Evolutionary conservation across 2,797 vertebrate species (phyloP).

Genomic region (Eulemur mongoz): DNA sequence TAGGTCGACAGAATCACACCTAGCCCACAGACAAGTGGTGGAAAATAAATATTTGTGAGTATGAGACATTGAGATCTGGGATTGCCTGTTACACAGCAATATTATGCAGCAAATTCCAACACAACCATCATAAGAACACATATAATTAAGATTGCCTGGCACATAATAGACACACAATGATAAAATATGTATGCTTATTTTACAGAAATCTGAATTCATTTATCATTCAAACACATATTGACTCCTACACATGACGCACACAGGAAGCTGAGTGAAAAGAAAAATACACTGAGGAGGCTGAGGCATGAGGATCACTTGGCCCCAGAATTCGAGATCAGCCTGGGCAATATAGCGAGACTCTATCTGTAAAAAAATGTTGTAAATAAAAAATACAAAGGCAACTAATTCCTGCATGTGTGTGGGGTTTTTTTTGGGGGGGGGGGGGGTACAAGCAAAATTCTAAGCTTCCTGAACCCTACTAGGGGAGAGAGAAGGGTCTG

Average conservation of each 20-base stretch:
- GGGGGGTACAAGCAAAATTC: background rate
- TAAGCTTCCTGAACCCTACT: background rate
- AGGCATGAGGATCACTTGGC: background rate
- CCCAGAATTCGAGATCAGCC: background rate
- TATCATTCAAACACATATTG: background rate
- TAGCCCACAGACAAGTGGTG: background rate
- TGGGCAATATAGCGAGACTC: background rate
- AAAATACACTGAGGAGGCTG: background rate
- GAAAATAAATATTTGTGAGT: background rate
- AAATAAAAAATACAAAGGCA: background rate
- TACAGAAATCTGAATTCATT: background rate
- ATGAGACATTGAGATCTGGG: background rate
- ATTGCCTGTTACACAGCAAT: background rate
- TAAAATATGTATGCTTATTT: background rate
- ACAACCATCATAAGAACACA: background rate
- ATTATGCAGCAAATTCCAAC: background rate
- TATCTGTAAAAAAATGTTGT: background rate
- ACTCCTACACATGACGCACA: background rate
- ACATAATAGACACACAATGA: background rate
- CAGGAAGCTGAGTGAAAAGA: background rate
- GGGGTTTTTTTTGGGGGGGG: background rate
- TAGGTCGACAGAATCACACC: background rate
- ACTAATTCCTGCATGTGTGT: background rate
- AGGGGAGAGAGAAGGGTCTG: background rate
- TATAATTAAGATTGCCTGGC: background rate